Base-by-base conservation (phyloP, 2,797 vertebrate species). In the Gallinago stenura region DNA sequence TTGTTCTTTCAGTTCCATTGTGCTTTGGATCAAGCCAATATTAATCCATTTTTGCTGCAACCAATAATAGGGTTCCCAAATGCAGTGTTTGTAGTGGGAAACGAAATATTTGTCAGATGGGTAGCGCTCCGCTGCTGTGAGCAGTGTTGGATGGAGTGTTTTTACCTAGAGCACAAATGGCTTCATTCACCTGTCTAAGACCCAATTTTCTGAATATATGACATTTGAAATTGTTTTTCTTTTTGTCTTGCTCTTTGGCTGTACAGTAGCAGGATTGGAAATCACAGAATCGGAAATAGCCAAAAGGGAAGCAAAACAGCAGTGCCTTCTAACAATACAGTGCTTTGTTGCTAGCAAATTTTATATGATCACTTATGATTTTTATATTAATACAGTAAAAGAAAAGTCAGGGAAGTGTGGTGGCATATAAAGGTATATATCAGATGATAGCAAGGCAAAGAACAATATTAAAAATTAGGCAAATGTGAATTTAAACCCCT, bases 31-130 rank as follows among this genome's bases (percentile, higher is more conserved):
- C 39, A 39, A 70, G 39, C 39, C 71, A 66, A 60, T 91, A 66
- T 79, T 83, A 48, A 76, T 72, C 69, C 12, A 14, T 78, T 84
- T 92, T 61, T 94, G 91, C 94, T 91, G 87, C 95, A 83, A n/a
- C n/a, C 31, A 71, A 53, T 53, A 53, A 53, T 51, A 39, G 53
- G 22, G 65, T 56, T 92, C 28, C 37, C 85, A 81, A 75, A 66
- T 9, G 10, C 64, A 25, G 46, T 51, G 39, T 77, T 82, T 89
- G 71, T 84, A 72, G 87, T 35, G 41, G 31, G 50, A 80, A 90
- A 70, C 77, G 77, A 94, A 76, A 58, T 35, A 12, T 87, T 57
- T 72, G 83, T 89, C 81, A 61, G 54, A 50, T 58, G 81, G 68
- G 15, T 14, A 46, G 68, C 33, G 8, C 20, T 56, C 30, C 12